phyloP scores from a whole-genome alignment of 2,888 invertebrate genomes.

The Cosmia trapezina region DNA sequence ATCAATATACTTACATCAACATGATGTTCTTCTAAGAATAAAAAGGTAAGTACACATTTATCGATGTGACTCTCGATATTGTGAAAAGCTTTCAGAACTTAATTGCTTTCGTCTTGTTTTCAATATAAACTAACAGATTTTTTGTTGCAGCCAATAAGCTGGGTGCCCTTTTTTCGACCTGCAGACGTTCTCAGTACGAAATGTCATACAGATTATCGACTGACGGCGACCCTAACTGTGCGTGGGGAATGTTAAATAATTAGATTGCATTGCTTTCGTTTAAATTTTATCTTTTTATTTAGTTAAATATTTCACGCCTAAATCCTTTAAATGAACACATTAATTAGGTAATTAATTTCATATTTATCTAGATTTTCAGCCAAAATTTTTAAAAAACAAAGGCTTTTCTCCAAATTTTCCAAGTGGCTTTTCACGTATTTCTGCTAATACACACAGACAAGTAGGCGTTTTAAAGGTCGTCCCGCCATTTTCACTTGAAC shows the following conservation, averaged over 20 bases:
- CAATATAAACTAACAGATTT: constrained; percentile 72
- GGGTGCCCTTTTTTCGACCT: constrained; percentile 77
- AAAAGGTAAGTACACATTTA: constrained; percentile 17
- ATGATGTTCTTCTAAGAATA: constrained; percentile 4
- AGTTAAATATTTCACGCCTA: not conserved
- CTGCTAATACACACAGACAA: not conserved
- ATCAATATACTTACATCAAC: not conserved
- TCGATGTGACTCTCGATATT: constrained; percentile 53
- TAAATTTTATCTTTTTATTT: constrained; percentile 20
- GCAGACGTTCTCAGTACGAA: constrained; percentile 80
- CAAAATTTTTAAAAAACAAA: not conserved
- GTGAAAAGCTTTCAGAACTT: constrained; percentile 63
- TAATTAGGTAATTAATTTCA: not conserved
- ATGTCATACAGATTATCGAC: constrained; percentile 83
- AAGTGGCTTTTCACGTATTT: not conserved
- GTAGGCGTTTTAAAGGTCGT: not conserved
- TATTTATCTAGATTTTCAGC: not conserved
- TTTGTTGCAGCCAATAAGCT: constrained; percentile 75
- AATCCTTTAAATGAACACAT: not conserved
- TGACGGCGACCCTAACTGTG: constrained; percentile 74
- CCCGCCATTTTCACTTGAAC: not conserved
- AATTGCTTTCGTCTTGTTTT: constrained; percentile 72
- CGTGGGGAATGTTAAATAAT: constrained; percentile 76
- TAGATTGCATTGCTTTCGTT: constrained; percentile 62
- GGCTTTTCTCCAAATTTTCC: not conserved